These are phyloP conservation scores for Cyprinodon diabolis DNA, from an alignment of 2,797 vertebrate species.

Conservation along the genomic window DNA sequence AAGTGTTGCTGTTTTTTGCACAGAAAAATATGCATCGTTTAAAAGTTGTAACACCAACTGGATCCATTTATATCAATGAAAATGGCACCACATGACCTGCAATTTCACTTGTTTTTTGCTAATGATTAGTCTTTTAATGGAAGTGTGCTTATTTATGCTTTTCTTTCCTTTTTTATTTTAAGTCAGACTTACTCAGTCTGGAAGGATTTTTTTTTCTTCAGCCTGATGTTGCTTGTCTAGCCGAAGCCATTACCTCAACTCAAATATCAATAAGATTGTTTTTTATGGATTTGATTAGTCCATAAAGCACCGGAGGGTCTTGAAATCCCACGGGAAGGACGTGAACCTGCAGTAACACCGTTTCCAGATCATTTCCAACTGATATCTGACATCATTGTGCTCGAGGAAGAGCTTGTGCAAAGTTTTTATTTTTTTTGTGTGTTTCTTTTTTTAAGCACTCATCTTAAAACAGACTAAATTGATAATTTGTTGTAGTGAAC, in stretches of 20 bases:
- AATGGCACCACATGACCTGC: conserved; percentile 25
- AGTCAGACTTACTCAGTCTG: conserved; percentile 49
- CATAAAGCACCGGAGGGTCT: conserved; percentile 72
- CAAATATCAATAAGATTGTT: conserved; percentile 71
- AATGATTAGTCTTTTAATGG: conserved; percentile 52
- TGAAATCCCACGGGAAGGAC: conserved; percentile 69
- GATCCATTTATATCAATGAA: background rate
- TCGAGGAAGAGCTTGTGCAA: conserved; percentile 66
- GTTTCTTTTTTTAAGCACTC: conserved; percentile 15
- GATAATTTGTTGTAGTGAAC: conserved; percentile 22
- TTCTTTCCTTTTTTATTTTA: background rate
- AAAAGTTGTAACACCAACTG: background rate
- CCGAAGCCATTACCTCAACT: conserved; percentile 74
- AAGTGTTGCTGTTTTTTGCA: background rate
- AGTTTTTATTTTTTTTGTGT: conserved; percentile 30
- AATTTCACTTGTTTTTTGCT: conserved; percentile 9
- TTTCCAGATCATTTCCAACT: conserved; percentile 76
- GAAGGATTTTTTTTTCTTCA: conserved; percentile 41
- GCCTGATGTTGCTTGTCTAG: conserved; percentile 61
- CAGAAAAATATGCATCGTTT: background rate
- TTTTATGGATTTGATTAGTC: conserved; percentile 82
- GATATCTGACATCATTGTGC: conserved; percentile 76
- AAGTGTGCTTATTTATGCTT: conserved; percentile 54
- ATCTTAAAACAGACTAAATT: background rate
- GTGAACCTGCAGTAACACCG: conserved; percentile 78